Percentiles rank a stretch among this genome's conserved stretches.
Evolutionary conservation across 2,888 invertebrate species (phyloP).

Genomic region (Trichogramma dendrolimi): DNA sequence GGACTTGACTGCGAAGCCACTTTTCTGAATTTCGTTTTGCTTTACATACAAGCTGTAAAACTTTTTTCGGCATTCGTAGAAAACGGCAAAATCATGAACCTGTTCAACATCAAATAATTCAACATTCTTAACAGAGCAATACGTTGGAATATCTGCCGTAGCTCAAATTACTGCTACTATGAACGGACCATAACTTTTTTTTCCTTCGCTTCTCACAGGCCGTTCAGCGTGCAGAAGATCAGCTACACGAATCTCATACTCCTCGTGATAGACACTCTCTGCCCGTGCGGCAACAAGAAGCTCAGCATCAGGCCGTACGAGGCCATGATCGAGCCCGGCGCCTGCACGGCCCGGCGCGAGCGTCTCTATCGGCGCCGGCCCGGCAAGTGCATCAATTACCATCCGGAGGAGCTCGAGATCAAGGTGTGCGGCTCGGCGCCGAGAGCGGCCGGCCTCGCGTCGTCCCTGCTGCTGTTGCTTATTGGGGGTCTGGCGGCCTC

Average conservation of each 20-base stretch:
- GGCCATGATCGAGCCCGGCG: slow-evolving; percentile 48
- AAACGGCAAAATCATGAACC: too few species aligned
- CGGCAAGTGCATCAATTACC: slow-evolving; percentile 81
- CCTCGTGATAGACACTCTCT: slow-evolving; percentile 81
- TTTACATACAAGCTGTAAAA: too few species aligned
- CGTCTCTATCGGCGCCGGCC: slow-evolving; percentile 70
- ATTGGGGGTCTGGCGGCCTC: slow-evolving; percentile 33
- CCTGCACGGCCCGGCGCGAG: slow-evolving; percentile 52
- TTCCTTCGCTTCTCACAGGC: slow-evolving; percentile 55
- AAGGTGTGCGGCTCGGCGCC: slow-evolving; percentile 46
- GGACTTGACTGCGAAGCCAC: too few species aligned
- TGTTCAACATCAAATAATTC: too few species aligned
- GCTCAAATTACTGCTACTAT: too few species aligned
- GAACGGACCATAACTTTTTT: neutral
- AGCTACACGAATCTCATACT: slow-evolving; percentile 85
- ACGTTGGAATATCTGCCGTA: too few species aligned
- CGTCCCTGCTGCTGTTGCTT: slow-evolving; percentile 26
- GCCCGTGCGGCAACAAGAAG: slow-evolving; percentile 83
- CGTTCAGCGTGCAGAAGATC: slow-evolving; percentile 88
- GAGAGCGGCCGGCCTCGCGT: slow-evolving; percentile 6
- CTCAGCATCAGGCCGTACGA: slow-evolving; percentile 71
- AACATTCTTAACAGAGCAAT: too few species aligned
- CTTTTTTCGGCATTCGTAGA: too few species aligned
- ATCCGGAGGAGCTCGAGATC: slow-evolving; percentile 68
- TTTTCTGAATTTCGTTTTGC: too few species aligned